phyloP scores from a whole-genome alignment of 2,797 vertebrate genomes.

The Helarctos malayanus region DNA sequence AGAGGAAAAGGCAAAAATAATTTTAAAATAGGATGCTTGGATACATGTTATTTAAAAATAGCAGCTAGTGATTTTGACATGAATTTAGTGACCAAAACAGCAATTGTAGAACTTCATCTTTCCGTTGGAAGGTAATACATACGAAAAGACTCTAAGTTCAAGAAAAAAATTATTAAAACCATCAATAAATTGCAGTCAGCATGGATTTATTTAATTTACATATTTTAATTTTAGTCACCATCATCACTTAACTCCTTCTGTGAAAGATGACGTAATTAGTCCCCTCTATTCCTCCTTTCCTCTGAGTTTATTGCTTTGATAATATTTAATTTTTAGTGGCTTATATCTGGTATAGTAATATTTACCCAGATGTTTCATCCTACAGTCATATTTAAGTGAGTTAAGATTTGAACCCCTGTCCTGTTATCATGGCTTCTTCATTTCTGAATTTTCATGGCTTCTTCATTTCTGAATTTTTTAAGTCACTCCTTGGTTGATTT shows the following conservation, averaged over 20 bases:
- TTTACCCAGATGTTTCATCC: constrained; percentile 8
- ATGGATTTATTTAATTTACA: constrained; percentile 19
- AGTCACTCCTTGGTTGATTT: not conserved
- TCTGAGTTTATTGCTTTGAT: constrained; percentile 37
- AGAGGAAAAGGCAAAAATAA: constrained; percentile 1
- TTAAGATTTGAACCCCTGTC: not conserved
- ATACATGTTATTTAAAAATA: not conserved
- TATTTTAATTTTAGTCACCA: constrained; percentile 53
- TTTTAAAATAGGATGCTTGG: constrained; percentile 7
- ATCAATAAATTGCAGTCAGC: not conserved
- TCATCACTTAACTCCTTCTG: not conserved
- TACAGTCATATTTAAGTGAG: constrained; percentile 38
- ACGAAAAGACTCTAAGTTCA: not conserved
- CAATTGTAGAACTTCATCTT: not conserved
- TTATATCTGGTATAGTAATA: constrained; percentile 22
- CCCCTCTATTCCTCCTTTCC: not conserved
- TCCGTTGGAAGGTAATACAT: not conserved
- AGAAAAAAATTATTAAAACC: not conserved
- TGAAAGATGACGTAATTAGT: constrained; percentile 56
- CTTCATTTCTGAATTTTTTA: not conserved
- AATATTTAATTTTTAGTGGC: constrained; percentile 25
- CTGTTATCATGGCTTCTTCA: not conserved
- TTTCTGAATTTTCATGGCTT: not conserved
- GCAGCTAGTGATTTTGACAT: constrained; percentile 12
- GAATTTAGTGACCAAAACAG: not conserved